A percentile compares a stretch with the other conserved stretches of the same genome.
Evolutionary conservation across 1,140 invertebrate genomes (phyloP).

Genomic region (Dinoponera quadriceps): DNA sequence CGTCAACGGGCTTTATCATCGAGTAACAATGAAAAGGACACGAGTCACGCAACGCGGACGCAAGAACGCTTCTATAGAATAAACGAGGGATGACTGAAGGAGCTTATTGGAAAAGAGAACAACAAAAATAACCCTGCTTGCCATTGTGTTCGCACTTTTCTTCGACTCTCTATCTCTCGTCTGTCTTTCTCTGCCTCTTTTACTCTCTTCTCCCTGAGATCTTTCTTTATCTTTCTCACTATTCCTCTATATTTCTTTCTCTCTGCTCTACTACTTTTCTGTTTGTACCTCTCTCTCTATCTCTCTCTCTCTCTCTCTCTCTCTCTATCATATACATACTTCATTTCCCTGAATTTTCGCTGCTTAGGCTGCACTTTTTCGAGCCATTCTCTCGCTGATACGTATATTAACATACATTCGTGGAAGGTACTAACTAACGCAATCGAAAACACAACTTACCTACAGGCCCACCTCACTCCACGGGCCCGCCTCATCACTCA

Average conservation of each 20-base stretch:
- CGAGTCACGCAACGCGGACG: conserved; percentile 74
- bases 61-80: conserved; percentile 67
- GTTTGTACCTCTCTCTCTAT: conserved; percentile 38
- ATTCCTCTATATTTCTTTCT: conserved; percentile 39
- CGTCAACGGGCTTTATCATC: conserved; percentile 78
- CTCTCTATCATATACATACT: conserved; percentile 65
- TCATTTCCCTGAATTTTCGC: conserved; percentile 68
- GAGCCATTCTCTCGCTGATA: conserved; percentile 71
- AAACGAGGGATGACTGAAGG: conserved; percentile 74
- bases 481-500: conserved; percentile 43
- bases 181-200: conserved; percentile 49
- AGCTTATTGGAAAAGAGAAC: conserved; percentile 76
- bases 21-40: conserved; percentile 69
- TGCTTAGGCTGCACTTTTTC: conserved; percentile 82
- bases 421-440: conserved; percentile 80
- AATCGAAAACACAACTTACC: conserved; percentile 70
- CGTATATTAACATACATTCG: conserved; percentile 73
- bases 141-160: conserved; percentile 78
- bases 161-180: conserved; percentile 61
- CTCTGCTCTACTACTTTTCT: conserved; percentile 53
- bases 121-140: conserved; percentile 81
- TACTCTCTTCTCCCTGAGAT: conserved; percentile 50
- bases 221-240: conserved; percentile 45
- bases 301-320: conserved; percentile 54
- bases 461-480: conserved; percentile 19